These are phyloP conservation scores for Tachypleus tridentatus DNA, from an alignment of 1,140 invertebrate species.

Conservation along the genomic window DNA sequence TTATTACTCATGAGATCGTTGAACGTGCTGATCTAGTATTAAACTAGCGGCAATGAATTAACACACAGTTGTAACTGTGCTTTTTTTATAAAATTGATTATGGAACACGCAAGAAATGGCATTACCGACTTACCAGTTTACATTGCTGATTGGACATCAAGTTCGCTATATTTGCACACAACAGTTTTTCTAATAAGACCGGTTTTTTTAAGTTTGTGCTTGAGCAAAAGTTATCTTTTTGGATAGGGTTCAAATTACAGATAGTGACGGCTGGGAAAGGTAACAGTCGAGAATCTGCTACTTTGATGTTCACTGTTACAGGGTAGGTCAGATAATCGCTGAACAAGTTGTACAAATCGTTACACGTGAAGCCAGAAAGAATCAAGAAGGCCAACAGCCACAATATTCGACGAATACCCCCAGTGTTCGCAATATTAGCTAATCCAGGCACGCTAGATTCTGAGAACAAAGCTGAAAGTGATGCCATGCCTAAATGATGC, in stretches of 20 bases:
- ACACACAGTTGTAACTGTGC: too few relatives aligned
- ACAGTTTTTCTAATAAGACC: too few relatives aligned
- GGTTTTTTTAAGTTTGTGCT: constrained; percentile 15
- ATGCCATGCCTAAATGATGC: too few relatives aligned
- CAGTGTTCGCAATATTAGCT: constrained; percentile 1
- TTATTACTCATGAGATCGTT: too few relatives aligned
- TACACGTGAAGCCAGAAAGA: constrained; percentile 11
- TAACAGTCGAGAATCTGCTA: constrained; percentile 19
- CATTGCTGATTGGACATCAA: too few relatives aligned
- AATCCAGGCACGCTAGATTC: constrained; percentile 17
- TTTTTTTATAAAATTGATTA: too few relatives aligned
- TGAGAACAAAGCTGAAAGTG: not conserved
- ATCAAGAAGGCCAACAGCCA: constrained; percentile 14
- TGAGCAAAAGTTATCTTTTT: constrained; percentile 17
- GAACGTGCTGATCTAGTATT: too few relatives aligned
- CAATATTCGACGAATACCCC: constrained; percentile 5
- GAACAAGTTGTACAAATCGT: constrained; percentile 13
- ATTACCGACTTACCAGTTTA: too few relatives aligned
- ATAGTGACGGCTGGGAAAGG: constrained; percentile 34
- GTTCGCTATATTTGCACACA: too few relatives aligned
- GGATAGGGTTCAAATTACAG: constrained; percentile 34
- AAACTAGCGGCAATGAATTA: too few relatives aligned
- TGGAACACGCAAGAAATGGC: too few relatives aligned
- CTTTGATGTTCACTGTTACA: constrained; percentile 19
- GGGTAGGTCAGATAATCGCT: constrained; percentile 21